Evolutionary conservation across 2,888 invertebrate genomes (phyloP), one percentile per base, ranked within the genome.

Genomic region (Caenorhabditis becei): DNA sequence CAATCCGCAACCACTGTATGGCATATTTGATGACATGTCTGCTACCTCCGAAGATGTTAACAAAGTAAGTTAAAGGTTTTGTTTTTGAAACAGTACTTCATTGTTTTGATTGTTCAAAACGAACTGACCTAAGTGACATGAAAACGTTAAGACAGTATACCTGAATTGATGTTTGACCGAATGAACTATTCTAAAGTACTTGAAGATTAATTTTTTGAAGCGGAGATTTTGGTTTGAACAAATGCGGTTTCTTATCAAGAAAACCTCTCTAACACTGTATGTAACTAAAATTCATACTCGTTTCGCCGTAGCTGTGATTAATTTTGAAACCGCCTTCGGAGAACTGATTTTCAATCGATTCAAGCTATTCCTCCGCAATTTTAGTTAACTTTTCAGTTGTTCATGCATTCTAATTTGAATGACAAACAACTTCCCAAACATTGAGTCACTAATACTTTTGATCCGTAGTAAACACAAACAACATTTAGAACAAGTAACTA

Each of bases 21-120:
- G 41, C 3, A 62, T 63, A 16, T 72, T 72, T 16, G 56, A 72
- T 28, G 54, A 56, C 8, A 54, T 72, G 63, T 72, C 71, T 47
- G 54, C 51, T 32, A 35, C 32, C 2, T 72, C 71, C 16, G 20
- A 54, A 24, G 63, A 41, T 2, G 71, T 63, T n/a, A 72, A 72
- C 63, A 24, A 41, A 41, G 71, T 72, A 54, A 56, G 71, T 63
- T 16, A 16, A 16, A 16, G 32, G 2, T 16, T 23, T 41, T 14
- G 16, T 41, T 41, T 41, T 41, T n/a, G n/a, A n/a, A n/a, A n/a
- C n/a, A n/a, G n/a, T n/a, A n/a, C n/a, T n/a, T n/a, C n/a, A n/a
- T 41, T 14, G 16, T 41, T 41, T 41, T 41, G 10, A 41, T 41
- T 16, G 14, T 41, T 5, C 41, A 14, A 41, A 16, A 41, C 41